Evolutionary conservation across 2,888 invertebrate species (phyloP).

Genomic region (Helicoverpa assulta): DNA sequence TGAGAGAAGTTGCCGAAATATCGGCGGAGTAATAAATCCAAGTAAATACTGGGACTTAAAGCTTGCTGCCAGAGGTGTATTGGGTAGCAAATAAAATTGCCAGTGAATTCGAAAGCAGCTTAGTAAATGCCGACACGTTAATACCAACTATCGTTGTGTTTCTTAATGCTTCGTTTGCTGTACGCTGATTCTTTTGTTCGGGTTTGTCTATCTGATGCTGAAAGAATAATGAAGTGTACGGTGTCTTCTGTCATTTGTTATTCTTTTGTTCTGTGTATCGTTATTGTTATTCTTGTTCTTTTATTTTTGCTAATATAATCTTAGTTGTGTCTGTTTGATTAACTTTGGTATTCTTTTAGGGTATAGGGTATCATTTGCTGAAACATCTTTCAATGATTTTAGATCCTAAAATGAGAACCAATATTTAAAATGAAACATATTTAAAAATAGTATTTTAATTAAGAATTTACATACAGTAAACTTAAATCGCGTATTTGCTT

Average conservation of each 20-base stretch:
- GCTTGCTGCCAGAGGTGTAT: conserved; percentile 56
- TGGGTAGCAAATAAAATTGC: conserved; percentile 53
- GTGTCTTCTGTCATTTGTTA: conserved; percentile 8
- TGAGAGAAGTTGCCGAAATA: conserved; percentile 59
- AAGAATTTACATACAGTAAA: too few species aligned
- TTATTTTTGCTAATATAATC: background rate
- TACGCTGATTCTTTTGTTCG: conserved; percentile 37
- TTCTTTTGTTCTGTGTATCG: conserved; percentile 7
- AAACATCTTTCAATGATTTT: too few species aligned
- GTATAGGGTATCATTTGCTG: too few species aligned
- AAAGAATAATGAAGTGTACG: conserved; percentile 37
- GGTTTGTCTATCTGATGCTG: conserved; percentile 16
- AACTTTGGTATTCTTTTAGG: background rate
- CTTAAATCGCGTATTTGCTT: too few species aligned
- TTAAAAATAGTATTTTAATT: too few species aligned
- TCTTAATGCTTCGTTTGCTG: conserved; percentile 34
- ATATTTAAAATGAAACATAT: too few species aligned
- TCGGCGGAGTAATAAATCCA: conserved; percentile 63
- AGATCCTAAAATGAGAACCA: too few species aligned
- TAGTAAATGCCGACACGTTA: conserved; percentile 55
- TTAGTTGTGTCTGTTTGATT: background rate
- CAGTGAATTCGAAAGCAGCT: conserved; percentile 44
- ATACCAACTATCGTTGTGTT: conserved; percentile 49
- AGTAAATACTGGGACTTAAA: conserved; percentile 57
- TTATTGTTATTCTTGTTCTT: conserved; percentile 2